Conservation (phyloP, 2,113 vertebrate genomes). For the Boleophthalmus pectinirostris region DNA sequence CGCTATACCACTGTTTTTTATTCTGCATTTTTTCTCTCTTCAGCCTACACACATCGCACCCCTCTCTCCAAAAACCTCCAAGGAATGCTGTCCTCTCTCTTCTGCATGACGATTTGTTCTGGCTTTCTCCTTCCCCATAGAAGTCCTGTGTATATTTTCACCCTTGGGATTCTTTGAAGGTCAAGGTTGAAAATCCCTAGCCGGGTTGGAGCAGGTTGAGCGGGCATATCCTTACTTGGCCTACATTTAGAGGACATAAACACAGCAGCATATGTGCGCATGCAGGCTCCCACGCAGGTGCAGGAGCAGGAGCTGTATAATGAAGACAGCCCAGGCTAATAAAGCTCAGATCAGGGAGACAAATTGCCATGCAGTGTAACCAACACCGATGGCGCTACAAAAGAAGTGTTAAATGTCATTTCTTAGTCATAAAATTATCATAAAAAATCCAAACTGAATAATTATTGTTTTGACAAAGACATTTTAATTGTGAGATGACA, state of each 20-base stretch:
- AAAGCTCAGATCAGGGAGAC: background rate
- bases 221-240: slow-evolving; percentile 38
- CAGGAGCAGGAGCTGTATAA: background rate
- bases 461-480: slow-evolving; percentile 29
- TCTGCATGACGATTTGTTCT: background rate
- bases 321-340: slow-evolving; percentile 6
- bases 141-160: slow-evolving; percentile 9
- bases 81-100: slow-evolving; percentile 2
- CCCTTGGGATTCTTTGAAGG: slow-evolving; percentile 40
- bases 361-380: slow-evolving; percentile 25
- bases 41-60: slow-evolving; percentile 44
- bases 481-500: slow-evolving; percentile 57
- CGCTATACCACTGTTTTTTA: background rate
- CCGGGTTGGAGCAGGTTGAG: slow-evolving; percentile 12
- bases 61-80: slow-evolving; percentile 8
- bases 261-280: slow-evolving; percentile 28
- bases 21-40: slow-evolving; percentile 17
- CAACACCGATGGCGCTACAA: slow-evolving; percentile 32
- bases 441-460: slow-evolving; percentile 46
- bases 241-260: slow-evolving; percentile 41
- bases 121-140: slow-evolving; percentile 5
- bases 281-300: slow-evolving; percentile 34
- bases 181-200: slow-evolving; percentile 47
- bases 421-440: slow-evolving; percentile 55
- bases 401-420: slow-evolving; percentile 59